Conservation (phyloP, 2,888 invertebrate genomes). For the Schizaphis graminum region DNA sequence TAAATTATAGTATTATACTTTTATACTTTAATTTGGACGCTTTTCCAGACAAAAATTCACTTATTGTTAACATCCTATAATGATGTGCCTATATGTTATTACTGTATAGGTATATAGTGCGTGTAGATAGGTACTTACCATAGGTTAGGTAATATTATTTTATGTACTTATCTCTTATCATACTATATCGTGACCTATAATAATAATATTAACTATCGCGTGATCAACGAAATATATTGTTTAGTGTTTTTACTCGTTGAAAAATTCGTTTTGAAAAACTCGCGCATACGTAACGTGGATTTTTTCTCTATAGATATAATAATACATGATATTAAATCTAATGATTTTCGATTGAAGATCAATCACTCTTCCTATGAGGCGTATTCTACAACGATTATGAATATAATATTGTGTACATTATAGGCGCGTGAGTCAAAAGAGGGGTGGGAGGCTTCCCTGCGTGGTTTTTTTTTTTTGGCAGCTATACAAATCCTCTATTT, state of each 20-base stretch:
- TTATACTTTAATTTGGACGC: neutral
- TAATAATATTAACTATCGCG: neutral
- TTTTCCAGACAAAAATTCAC: neutral
- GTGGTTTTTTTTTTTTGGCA: conserved; percentile 40
- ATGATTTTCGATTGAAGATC: neutral
- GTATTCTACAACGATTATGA: neutral
- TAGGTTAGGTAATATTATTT: neutral
- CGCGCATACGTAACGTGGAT: neutral
- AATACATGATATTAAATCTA: neutral
- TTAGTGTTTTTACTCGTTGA: neutral
- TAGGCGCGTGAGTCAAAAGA: neutral
- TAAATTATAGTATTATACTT: neutral
- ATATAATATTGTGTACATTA: neutral
- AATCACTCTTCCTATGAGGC: neutral
- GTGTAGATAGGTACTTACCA: neutral
- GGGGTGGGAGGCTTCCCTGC: neutral
- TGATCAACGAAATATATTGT: neutral
- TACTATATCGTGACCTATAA: neutral
- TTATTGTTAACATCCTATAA: neutral
- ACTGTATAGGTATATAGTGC: neutral
- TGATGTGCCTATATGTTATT: neutral
- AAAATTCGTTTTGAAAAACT: neutral
- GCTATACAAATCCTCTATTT: conserved; percentile 60
- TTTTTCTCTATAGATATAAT: neutral
- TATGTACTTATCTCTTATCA: neutral